Evolutionary conservation across 2,113 vertebrate species (phyloP).

Genomic region (Apodemus sylvaticus): DNA sequence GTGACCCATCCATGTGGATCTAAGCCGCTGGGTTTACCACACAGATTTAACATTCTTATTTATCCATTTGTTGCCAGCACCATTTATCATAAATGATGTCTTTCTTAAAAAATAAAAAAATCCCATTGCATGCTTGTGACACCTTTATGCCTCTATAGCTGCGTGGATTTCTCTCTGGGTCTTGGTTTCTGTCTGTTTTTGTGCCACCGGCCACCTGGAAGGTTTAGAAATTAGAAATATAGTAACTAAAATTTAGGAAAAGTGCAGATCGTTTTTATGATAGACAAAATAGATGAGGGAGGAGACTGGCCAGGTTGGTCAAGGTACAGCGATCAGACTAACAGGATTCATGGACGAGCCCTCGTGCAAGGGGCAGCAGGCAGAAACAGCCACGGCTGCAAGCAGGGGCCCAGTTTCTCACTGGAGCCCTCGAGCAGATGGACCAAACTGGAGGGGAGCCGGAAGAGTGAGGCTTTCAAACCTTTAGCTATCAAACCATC

Average conservation of each 20-base stretch:
- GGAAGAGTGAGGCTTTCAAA: neutral
- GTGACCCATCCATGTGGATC: neutral
- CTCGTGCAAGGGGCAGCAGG: neutral
- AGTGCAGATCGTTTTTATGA: neutral
- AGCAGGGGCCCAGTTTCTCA: neutral
- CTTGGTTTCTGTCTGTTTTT: neutral
- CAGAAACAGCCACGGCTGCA: neutral
- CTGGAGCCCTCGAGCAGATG: neutral
- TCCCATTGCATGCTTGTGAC: neutral
- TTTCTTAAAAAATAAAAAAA: too few species aligned
- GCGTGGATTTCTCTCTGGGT: neutral
- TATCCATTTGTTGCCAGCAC: too few species aligned
- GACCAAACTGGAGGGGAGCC: neutral
- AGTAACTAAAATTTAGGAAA: slow-evolving; percentile 23
- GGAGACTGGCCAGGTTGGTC: neutral
- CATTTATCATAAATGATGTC: neutral
- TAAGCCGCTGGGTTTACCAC: neutral
- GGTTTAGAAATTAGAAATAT: slow-evolving; percentile 32
- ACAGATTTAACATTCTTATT: neutral
- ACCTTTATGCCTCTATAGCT: neutral
- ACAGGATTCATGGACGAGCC: neutral
- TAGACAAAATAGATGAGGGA: neutral
- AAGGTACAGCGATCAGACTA: neutral
- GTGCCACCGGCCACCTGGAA: neutral
- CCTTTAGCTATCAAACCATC: neutral